These are phyloP conservation scores for Lacanobia oleracea DNA, from an alignment of 2,888 invertebrate species.

Conservation along the genomic window DNA sequence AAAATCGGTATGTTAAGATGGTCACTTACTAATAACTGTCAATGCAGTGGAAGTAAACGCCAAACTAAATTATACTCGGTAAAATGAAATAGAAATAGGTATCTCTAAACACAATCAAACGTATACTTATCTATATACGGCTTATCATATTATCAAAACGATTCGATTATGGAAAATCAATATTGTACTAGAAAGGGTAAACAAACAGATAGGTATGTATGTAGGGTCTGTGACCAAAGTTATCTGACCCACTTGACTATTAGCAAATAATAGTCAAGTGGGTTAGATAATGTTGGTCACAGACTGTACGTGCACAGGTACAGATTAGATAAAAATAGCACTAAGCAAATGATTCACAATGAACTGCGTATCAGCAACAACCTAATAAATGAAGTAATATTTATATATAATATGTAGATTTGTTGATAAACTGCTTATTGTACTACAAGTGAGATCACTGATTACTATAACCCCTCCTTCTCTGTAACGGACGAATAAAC, in stretches of 20 bases:
- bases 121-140: neutral
- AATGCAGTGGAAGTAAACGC: neutral
- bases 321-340: conserved; percentile 31
- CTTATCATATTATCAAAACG: neutral
- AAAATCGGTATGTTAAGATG: too few species aligned
- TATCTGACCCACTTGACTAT: too few species aligned
- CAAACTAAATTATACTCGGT: neutral
- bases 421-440: too few species aligned
- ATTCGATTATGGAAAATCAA: conserved; percentile 20
- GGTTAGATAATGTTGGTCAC: too few species aligned
- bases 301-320: neutral
- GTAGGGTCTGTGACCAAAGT: too few species aligned
- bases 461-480: too few species aligned
- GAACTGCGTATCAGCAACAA: neutral
- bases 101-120: neutral
- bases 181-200: conserved; percentile 6
- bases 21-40: neutral
- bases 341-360: neutral
- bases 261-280: too few species aligned
- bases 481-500: too few species aligned
- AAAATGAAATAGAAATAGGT: neutral
- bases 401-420: neutral
- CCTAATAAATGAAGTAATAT: neutral
- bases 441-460: too few species aligned
- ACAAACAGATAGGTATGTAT: neutral